Conservation (phyloP, 1,140 invertebrate species). For the Alviniconcha marisindica region DNA sequence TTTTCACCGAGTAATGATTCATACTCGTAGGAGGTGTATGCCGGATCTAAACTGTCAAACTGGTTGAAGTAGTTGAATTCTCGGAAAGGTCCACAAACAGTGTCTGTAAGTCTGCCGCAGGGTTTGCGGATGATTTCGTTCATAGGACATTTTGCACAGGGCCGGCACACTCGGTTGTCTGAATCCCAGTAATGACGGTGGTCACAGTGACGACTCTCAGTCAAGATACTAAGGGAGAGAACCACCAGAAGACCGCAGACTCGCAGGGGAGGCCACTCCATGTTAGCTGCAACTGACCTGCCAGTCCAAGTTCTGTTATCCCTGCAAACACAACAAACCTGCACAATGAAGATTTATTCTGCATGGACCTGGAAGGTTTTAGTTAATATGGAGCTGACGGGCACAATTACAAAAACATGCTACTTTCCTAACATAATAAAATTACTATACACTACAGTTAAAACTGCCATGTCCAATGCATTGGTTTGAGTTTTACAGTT, state of each 20-base stretch:
- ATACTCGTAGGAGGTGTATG: neutral
- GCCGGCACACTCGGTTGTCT: constrained; percentile 2
- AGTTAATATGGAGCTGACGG: too few species aligned
- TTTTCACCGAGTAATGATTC: neutral
- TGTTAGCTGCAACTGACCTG: neutral
- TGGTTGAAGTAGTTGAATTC: constrained; percentile 53
- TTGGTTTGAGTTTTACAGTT: too few species aligned
- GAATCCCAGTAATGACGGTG: constrained; percentile 32
- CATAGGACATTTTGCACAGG: constrained; percentile 48
- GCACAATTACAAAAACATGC: too few species aligned
- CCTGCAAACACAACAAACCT: too few species aligned
- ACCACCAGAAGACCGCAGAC: neutral
- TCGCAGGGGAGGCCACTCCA: neutral
- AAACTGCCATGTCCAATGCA: too few species aligned
- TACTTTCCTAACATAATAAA: too few species aligned
- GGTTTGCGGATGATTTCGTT: constrained; percentile 54
- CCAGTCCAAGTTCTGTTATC: neutral
- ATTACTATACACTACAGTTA: too few species aligned
- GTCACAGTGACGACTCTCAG: constrained; percentile 31
- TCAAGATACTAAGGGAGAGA: neutral
- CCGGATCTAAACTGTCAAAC: neutral
- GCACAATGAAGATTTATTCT: too few species aligned
- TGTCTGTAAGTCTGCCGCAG: constrained; percentile 45
- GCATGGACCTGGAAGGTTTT: too few species aligned
- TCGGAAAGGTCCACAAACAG: constrained; percentile 50